Evolutionary conservation across 2,113 vertebrate genomes (phyloP), one percentile per base, ranked within the genome.

Genomic region (Neodontobutis hainanensis): DNA sequence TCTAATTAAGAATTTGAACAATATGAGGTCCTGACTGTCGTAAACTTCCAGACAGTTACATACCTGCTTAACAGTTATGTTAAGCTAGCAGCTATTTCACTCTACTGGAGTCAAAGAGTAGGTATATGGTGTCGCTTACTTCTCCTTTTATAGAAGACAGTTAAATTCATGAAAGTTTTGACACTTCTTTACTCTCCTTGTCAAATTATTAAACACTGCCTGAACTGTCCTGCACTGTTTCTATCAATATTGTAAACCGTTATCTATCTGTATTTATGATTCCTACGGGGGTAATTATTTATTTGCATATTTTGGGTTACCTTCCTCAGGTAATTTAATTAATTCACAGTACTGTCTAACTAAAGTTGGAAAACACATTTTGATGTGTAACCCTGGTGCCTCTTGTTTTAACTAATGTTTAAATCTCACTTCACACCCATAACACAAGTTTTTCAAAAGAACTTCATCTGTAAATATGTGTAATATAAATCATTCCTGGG

Each of bases 391-490:
- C 58, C 12, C 67, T 9, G 27, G 10, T 60, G 53, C 58, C 8
- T 42, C 43, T 32, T 40, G 19, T 40, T 42, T n/a, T 8, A 40
- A 16, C 16, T 50, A 57, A 34, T 12, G 38, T 9, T 53, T 12
- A 11, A 32, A 53, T 11, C 40, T 19, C 16, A 15, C 12, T 10
- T 34, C 51, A 45, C 12, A 44, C 10, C 10, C 19, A 35, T n/a
- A 40, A 19, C n/a, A 38, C 50, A 11, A 6, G 61, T 7, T 40
- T 73, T 14, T 32, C 27, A 61, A 70, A n/a, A 67, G 70, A 65
- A 70, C 51, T 69, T 75, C 3, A 42, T 68, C 58, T 89, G 88
- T 89, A 85, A 75, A 89, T 88, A 88, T 73, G 4, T 83, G 60
- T 73, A 65, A 44, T 75, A 32, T 73, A 36, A 73, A 63, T 70